phyloP scores from a whole-genome alignment of 2,888 invertebrate species.

The Xestia rhomboidea region DNA sequence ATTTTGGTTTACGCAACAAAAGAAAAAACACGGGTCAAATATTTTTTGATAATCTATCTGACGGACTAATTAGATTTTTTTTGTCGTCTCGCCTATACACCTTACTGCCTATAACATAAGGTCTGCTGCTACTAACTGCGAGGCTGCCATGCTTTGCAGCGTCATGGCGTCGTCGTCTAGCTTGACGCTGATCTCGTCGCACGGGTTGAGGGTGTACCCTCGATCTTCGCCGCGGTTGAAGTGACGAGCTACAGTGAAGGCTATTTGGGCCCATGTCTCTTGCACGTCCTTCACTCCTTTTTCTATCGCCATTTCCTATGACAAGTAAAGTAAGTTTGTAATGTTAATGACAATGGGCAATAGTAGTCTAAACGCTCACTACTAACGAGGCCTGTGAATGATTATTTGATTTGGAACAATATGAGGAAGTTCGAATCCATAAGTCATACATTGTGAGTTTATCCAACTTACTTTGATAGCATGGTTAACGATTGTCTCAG shows the following conservation, averaged over 20 bases:
- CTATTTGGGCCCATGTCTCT: constrained; percentile 93
- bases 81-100: no score
- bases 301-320: constrained; percentile 95
- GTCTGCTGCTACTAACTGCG: constrained; percentile 89
- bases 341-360: not conserved
- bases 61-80: no score
- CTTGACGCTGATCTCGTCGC: constrained; percentile 95
- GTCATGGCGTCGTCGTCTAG: constrained; percentile 97
- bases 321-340: not conserved
- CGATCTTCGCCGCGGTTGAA: constrained; percentile 94
- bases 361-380: not conserved
- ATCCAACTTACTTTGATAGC: constrained; percentile 92
- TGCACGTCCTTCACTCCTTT: constrained; percentile 95
- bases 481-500: constrained; percentile 96
- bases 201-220: constrained; percentile 94
- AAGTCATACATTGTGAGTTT: not conserved
- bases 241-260: constrained; percentile 92
- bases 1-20: no score
- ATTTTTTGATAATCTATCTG: no score
- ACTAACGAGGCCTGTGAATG: not conserved
- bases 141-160: constrained; percentile 97
- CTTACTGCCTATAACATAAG: not conserved
- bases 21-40: no score
- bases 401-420: not conserved
- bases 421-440: not conserved